Conservation (phyloP, 2,888 invertebrate genomes). For the Steromphala cineraria region DNA sequence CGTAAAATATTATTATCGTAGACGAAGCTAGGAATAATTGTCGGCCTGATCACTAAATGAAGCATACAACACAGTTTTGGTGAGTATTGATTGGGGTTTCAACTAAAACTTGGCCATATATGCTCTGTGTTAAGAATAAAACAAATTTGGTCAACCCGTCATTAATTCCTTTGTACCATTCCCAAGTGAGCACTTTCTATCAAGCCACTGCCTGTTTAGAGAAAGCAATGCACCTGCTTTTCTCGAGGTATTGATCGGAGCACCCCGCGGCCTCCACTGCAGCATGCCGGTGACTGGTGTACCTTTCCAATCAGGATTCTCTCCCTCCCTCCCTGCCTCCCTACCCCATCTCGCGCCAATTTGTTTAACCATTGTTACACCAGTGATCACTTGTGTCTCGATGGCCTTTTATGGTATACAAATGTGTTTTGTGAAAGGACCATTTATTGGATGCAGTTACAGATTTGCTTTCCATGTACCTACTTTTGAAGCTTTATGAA, state of each 20-base stretch:
- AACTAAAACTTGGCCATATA: too few relatives aligned
- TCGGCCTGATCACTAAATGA: too few relatives aligned
- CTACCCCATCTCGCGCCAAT: background rate
- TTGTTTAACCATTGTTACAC: background rate
- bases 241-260: background rate
- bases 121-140: background rate
- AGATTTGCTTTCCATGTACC: conserved; percentile 5
- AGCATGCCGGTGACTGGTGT: background rate
- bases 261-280: background rate
- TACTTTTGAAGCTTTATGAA: background rate
- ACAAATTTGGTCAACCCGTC: background rate
- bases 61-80: too few relatives aligned
- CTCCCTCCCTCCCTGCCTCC: background rate
- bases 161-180: background rate
- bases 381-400: background rate
- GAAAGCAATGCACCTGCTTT: background rate
- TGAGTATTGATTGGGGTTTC: too few relatives aligned
- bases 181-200: background rate
- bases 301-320: too few relatives aligned
- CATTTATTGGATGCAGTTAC: background rate
- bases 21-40: too few relatives aligned
- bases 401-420: background rate
- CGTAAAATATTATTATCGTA: too few relatives aligned
- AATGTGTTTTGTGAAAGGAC: background rate
- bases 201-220: background rate